Conservation (phyloP, 64 coral and sea anemone genomes). For the Porites lutea region DNA sequence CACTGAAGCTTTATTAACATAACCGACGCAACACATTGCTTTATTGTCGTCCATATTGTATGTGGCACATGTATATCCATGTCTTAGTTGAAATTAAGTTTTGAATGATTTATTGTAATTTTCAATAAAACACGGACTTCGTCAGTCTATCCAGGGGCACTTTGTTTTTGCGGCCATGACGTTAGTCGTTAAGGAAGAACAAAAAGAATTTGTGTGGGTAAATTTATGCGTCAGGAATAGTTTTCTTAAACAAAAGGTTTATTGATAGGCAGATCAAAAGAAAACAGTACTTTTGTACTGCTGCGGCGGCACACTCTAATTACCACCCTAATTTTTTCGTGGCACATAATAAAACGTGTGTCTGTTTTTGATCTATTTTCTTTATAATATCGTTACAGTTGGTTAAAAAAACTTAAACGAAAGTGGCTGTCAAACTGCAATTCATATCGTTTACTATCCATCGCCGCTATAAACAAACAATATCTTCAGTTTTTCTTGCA, state of each 20-base stretch:
- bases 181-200: neutral
- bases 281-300: neutral
- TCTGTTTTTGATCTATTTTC: neutral
- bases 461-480: neutral
- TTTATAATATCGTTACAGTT: neutral
- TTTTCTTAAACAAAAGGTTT: conserved; percentile 11
- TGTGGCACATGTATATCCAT: neutral
- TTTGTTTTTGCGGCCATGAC: conserved; percentile 13
- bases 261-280: conserved; percentile 12
- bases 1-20: neutral
- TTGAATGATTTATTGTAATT: neutral
- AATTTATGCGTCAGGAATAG: neutral
- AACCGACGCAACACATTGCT: neutral
- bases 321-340: neutral
- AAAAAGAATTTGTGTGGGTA: neutral
- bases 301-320: neutral
- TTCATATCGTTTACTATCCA: neutral
- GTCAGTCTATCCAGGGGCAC: no score
- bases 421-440: neutral
- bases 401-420: neutral
- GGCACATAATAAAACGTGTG: neutral
- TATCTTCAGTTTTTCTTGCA: neutral
- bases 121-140: no score
- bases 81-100: conserved; percentile 7
- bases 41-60: neutral